Conservation (phyloP, 2,113 vertebrate genomes). For the Leptodactylus fuscus region DNA sequence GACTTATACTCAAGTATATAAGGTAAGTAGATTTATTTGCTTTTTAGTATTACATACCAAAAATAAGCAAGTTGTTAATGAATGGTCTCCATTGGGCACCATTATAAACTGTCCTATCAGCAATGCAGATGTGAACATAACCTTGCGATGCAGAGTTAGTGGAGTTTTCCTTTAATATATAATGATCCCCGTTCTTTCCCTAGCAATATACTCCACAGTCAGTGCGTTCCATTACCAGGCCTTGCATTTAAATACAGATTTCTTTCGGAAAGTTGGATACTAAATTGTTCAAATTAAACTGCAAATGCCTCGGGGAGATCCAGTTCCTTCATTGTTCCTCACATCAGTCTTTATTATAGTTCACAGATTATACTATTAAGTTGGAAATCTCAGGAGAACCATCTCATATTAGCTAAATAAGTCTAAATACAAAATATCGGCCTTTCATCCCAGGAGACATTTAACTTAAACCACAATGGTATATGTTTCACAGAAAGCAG, state of each 20-base stretch:
- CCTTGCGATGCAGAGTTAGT: neutral
- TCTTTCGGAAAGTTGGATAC: conserved; percentile 58
- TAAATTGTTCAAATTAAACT: conserved; percentile 63
- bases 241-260: conserved; percentile 32
- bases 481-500: conserved; percentile 59
- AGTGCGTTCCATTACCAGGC: neutral
- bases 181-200: neutral
- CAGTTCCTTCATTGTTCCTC: conserved; percentile 62
- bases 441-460: conserved; percentile 52
- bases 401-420: conserved; percentile 37
- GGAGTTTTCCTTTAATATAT: neutral
- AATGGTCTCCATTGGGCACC: no score
- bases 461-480: conserved; percentile 60
- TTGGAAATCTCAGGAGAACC: conserved; percentile 53
- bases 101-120: neutral
- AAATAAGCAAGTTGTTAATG: no score
- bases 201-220: neutral
- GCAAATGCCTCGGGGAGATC: conserved; percentile 55
- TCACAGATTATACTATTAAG: conserved; percentile 64
- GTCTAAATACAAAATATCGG: conserved; percentile 53
- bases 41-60: no score
- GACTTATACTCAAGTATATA: no score
- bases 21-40: no score
- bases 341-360: conserved; percentile 66
- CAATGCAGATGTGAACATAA: neutral